A percentile compares a stretch with the other conserved stretches of the same genome.
Evolutionary conservation across 2,797 vertebrate species (phyloP).

Genomic region (Sebastes trivittatus): DNA sequence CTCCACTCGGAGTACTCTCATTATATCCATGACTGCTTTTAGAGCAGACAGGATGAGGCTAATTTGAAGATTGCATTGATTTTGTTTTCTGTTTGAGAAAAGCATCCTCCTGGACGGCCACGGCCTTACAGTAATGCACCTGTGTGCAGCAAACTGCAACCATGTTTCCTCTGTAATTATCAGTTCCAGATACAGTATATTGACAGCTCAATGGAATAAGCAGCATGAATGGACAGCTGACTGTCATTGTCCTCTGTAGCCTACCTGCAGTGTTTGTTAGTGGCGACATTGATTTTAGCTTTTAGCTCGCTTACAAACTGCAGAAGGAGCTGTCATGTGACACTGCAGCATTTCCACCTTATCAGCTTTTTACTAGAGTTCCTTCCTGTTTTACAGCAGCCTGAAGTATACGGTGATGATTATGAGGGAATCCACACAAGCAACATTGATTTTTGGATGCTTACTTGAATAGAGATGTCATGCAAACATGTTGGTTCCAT

Average conservation of each 20-base stretch:
- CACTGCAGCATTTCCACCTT: neutral
- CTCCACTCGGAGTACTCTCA: constrained; percentile 11
- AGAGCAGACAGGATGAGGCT: constrained; percentile 28
- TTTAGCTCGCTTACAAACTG: neutral
- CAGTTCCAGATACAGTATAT: constrained; percentile 1
- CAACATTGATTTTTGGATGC: too few relatives aligned
- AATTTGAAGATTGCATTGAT: constrained; percentile 44
- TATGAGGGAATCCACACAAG: neutral
- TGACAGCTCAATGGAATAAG: constrained; percentile 7
- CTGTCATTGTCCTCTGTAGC: neutral
- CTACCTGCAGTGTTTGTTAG: neutral
- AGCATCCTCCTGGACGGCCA: constrained; percentile 3
- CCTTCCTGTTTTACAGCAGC: neutral
- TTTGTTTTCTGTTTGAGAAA: constrained; percentile 18
- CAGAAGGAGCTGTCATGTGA: neutral
- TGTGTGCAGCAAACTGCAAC: neutral
- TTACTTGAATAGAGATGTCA: too few relatives aligned
- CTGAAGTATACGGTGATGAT: neutral
- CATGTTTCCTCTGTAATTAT: constrained; percentile 7
- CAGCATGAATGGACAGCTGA: neutral
- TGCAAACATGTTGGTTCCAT: too few relatives aligned
- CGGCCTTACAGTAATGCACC: neutral
- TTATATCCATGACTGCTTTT: constrained; percentile 8
- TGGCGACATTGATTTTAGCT: neutral
- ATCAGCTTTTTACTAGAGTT: neutral